A percentile compares a stretch with the other conserved stretches of the same genome.
These are phyloP conservation scores for Rhagium mordax DNA, from an alignment of 2,888 invertebrate genomes.

Conservation along the genomic window DNA sequence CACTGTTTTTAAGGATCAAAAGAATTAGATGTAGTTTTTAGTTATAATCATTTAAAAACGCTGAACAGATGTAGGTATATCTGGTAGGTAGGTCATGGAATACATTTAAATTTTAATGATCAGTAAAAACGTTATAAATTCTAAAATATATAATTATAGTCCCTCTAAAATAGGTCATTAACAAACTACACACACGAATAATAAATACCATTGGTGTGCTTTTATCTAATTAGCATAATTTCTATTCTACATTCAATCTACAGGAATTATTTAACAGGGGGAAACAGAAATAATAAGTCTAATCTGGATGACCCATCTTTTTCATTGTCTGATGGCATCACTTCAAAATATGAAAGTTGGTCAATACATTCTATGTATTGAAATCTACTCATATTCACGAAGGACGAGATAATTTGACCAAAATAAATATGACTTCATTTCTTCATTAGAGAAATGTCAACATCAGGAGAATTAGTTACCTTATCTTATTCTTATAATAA, in stretches of 20 bases:
- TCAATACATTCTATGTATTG: neutral
- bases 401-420: constrained; percentile 35
- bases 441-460: constrained; percentile 40
- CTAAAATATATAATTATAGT: neutral
- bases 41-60: too few species aligned
- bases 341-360: neutral
- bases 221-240: neutral
- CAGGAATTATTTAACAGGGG: neutral
- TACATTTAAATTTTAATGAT: constrained; percentile 1
- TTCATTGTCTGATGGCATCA: neutral
- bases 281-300: neutral
- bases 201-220: neutral
- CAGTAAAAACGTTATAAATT: neutral
- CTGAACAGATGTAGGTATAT: neutral
- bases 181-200: neutral
- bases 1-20: neutral
- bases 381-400: constrained; percentile 9
- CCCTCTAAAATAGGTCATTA: constrained; percentile 5
- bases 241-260: neutral
- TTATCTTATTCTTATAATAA: constrained; percentile 13
- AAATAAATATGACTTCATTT: constrained; percentile 53
- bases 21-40: neutral
- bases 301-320: neutral
- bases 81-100: constrained; percentile 20
- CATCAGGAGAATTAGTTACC: constrained; percentile 33